Base-by-base conservation (phyloP, 2,888 invertebrate species). In the Argyresthia goedartella region DNA sequence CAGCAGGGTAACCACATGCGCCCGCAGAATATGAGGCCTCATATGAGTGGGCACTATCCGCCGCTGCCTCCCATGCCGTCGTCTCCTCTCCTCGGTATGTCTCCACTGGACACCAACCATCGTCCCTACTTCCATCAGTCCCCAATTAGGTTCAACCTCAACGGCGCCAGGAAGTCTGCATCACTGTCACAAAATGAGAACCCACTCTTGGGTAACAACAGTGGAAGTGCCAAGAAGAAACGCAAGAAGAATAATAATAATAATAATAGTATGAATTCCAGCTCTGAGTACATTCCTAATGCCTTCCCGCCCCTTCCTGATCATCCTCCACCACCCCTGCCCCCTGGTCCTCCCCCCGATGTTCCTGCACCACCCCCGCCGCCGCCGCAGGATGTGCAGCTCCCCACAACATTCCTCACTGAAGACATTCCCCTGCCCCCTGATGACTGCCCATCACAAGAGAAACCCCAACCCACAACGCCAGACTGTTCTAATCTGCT, bases 201-300 rank as follows among this genome's bases (percentile, higher is more conserved):
- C 63, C 86, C 84, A 46, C 73, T 86, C 15, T 62, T 79, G 55
- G 62, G 55, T 15, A 84, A 76, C 25, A 51, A 14, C 58, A 76
- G 66, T 61, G 89, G 88, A 53, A 88, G 87, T 10, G 87, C 89
- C 1, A 93, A 94, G 82, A 94, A 93, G 80, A 94, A 94, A 69
- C 90, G 93, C 51, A 94, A 93, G 77, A 90, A 91, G 57, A 92
- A 92, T 65, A 90, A 91, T 66, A 33, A 15, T 4, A 94, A 93
- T 77, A 90, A 91, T 57, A 90, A 91, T 57, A 90, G 91, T 66
- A 89, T 89, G 60, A 88, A 81, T 64, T 79, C 82, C 50, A 81
- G 81, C 60, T 69, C 74, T 55, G 73, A 77, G 42, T 79, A 79
- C 56, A 78, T 85, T 52, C 56, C 57, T 25, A 59, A 58, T 59